Conservation (phyloP, 1,140 invertebrate genomes). For the Calephelis nemesis region DNA sequence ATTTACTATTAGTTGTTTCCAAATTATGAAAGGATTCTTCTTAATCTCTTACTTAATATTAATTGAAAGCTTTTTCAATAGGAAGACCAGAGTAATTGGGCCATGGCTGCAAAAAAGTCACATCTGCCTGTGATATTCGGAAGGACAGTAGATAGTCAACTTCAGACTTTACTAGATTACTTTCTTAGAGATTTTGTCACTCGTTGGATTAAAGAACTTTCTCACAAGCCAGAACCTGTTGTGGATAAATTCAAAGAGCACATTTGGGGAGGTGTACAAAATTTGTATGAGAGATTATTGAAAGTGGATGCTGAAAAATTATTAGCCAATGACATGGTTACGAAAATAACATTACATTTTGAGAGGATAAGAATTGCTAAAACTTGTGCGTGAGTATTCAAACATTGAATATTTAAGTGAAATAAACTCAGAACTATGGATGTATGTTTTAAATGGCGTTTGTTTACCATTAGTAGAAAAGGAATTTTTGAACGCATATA, state of each 20-base stretch:
- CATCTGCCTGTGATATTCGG: conserved; percentile 87
- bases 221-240: conserved; percentile 80
- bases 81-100: conserved; percentile 65
- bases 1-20: too few species aligned
- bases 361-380: conserved; percentile 90
- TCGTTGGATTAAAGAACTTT: conserved; percentile 85
- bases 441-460: too few species aligned
- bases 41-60: not conserved
- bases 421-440: too few species aligned
- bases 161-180: conserved; percentile 91
- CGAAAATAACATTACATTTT: conserved; percentile 90
- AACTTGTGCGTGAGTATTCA: conserved; percentile 83
- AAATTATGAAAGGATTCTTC: too few species aligned
- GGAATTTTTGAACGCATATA: too few species aligned
- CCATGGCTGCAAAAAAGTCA: conserved; percentile 56
- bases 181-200: conserved; percentile 89
- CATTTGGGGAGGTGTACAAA: conserved; percentile 87
- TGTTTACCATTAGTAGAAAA: too few species aligned
- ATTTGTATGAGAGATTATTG: conserved; percentile 85
- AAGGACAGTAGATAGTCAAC: conserved; percentile 88
- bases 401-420: too few species aligned
- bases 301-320: conserved; percentile 90
- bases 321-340: conserved; percentile 89
- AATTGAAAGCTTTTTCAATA: conserved; percentile 33
- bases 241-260: conserved; percentile 87